These are phyloP conservation scores for Nebria ingens DNA, from an alignment of 1,140 invertebrate genomes.

Conservation along the genomic window DNA sequence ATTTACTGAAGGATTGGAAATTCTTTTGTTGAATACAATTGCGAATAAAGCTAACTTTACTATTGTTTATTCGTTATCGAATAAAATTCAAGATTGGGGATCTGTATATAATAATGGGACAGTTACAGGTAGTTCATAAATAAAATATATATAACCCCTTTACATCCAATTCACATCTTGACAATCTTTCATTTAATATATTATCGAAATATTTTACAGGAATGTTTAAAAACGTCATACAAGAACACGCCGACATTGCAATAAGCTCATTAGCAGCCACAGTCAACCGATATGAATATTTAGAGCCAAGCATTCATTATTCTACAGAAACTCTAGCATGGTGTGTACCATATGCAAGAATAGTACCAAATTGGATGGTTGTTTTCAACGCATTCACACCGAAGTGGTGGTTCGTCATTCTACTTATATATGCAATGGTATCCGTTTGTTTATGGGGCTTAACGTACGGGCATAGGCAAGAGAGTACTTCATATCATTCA, in stretches of 20 bases:
- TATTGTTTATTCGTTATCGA: slow-evolving; percentile 9
- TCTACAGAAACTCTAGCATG: background rate
- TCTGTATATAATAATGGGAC: background rate
- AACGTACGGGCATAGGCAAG: background rate
- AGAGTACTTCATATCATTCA: background rate
- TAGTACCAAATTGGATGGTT: background rate
- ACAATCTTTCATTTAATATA: no score
- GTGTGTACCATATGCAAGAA: background rate
- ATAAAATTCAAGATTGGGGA: background rate
- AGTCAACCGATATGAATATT: background rate
- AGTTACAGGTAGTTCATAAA: background rate
- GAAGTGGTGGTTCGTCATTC: background rate
- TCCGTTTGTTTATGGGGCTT: background rate
- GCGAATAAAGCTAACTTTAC: slow-evolving; percentile 9
- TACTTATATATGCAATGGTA: background rate
- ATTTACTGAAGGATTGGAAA: slow-evolving; percentile 12
- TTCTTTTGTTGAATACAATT: slow-evolving; percentile 13
- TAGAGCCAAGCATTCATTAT: background rate
- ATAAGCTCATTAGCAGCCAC: background rate
- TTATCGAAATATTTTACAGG: no score
- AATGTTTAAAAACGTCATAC: background rate
- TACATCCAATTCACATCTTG: no score
- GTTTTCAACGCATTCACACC: background rate
- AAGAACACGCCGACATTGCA: background rate
- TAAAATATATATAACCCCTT: no score